Evolutionary conservation across 53 echinoderm and acorn worm genomes (phyloP).

Genomic region (Hippasteria phrygiana): DNA sequence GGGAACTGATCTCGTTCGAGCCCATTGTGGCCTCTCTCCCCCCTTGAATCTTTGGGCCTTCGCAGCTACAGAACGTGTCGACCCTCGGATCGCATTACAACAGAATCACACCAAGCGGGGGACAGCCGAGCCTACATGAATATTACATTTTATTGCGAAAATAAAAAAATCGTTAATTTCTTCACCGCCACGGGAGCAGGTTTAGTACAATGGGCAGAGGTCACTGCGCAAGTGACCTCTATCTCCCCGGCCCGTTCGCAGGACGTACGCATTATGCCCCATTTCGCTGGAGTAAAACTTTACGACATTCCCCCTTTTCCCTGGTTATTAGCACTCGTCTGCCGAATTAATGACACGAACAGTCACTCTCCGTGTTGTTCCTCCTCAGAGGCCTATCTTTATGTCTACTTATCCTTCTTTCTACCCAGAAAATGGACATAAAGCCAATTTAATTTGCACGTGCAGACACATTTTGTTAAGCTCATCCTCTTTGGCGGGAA

Average conservation of each 20-base stretch:
- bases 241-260: neutral
- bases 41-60: no score
- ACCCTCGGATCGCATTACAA: neutral
- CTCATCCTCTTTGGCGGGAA: neutral
- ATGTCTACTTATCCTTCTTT: conserved; percentile 1
- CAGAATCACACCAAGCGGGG: neutral
- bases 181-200: neutral
- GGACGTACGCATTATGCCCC: neutral
- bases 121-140: neutral
- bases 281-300: conserved; percentile 44
- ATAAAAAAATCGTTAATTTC: neutral
- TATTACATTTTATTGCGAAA: conserved; percentile 51
- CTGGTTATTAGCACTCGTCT: neutral
- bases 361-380: neutral
- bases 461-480: neutral
- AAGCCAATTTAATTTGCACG: neutral
- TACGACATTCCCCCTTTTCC: conserved; percentile 24
- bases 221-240: conserved; percentile 59
- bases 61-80: neutral
- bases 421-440: neutral
- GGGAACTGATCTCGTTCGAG: no score
- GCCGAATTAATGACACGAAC: conserved; percentile 27
- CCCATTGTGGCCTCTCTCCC: no score
- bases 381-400: neutral
- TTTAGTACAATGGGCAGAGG: conserved; percentile 10